phyloP scores from a whole-genome alignment of 2,113 vertebrate species.

The Callorhinus ursinus region DNA sequence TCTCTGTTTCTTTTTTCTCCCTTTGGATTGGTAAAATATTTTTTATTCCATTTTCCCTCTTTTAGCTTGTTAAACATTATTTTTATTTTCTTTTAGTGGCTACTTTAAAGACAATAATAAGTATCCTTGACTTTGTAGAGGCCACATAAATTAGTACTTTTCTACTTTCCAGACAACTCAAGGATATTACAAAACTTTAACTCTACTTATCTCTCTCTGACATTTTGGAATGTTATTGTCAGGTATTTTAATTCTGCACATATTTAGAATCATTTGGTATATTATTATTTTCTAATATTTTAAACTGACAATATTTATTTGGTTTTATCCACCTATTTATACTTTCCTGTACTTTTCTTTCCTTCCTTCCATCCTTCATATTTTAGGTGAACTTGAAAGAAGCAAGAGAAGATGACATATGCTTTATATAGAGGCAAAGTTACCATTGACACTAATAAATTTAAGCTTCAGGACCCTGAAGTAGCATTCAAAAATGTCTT shows the following conservation, averaged over 20 bases:
- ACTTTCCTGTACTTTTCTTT: neutral
- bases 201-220: neutral
- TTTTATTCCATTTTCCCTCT: neutral
- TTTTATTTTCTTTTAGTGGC: neutral
- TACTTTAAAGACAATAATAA: neutral
- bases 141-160: neutral
- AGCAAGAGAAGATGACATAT: neutral
- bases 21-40: neutral
- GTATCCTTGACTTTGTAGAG: neutral
- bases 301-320: neutral
- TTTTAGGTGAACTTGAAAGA: neutral
- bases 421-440: neutral
- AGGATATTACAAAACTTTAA: neutral
- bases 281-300: neutral
- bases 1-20: neutral
- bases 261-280: neutral
- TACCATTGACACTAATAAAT: neutral
- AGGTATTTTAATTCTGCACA: neutral
- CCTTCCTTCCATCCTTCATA: neutral
- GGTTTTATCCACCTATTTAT: neutral
- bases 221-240: neutral
- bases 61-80: neutral
- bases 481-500: neutral
- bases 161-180: neutral
- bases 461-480: neutral